Conservation (phyloP, 2,113 vertebrate genomes). For the Sitta europaea region DNA sequence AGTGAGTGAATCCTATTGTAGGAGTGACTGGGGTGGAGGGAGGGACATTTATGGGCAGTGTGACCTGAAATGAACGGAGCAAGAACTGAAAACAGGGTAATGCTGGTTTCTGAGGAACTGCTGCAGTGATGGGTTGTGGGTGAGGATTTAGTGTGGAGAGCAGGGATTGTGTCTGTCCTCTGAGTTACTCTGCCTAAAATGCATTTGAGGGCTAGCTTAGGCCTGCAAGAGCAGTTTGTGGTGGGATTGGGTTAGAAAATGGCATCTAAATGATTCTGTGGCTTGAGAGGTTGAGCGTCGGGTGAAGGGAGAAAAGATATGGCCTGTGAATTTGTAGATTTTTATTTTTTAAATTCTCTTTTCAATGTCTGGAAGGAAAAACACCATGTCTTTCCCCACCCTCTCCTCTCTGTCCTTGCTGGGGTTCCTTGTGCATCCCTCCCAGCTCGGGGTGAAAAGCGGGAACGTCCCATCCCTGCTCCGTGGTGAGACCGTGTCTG, state of each 20-base stretch:
- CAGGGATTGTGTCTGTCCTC: neutral
- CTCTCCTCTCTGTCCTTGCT: neutral
- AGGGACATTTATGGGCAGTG: neutral
- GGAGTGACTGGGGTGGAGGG: neutral
- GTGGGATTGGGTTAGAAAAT: neutral
- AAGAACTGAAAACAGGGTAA: neutral
- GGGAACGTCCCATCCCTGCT: fast-evolving
- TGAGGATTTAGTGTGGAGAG: neutral
- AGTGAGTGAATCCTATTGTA: fast-evolving
- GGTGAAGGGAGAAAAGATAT: neutral
- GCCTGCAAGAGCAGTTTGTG: neutral
- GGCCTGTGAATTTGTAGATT: neutral
- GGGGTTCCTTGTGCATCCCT: neutral
- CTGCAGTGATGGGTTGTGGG: neutral
- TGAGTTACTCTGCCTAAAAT: neutral
- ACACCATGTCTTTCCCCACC: fast-evolving
- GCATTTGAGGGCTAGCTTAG: neutral
- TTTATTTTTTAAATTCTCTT: fast-evolving
- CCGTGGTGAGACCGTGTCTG: fast-evolving
- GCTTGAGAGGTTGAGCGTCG: neutral
- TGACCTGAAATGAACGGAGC: neutral
- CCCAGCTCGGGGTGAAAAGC: fast-evolving
- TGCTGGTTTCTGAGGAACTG: fast-evolving
- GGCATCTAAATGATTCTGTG: neutral
- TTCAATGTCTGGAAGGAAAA: fast-evolving